Conservation (phyloP, 2,797 vertebrate species). For the Oreochromis mossambicus region DNA sequence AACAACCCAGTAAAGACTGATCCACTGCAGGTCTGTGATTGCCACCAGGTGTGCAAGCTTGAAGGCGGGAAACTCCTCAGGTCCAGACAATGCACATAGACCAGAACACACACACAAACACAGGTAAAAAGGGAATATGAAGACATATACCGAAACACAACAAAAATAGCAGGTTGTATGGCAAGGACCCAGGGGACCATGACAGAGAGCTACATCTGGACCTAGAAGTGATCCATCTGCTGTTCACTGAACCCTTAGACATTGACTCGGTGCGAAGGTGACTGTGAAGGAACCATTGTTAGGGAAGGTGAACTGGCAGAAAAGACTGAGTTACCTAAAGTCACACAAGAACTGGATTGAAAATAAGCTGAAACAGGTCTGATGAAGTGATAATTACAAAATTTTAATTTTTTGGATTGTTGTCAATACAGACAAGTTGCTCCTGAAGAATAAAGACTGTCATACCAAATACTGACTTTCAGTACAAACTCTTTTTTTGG, state of each 20-base stretch:
- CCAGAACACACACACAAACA: not conserved
- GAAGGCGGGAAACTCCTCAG: not conserved
- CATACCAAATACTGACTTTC: not conserved
- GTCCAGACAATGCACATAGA: not conserved
- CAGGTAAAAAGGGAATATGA: too few relatives aligned
- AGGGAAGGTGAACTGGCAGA: not conserved
- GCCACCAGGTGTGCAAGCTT: not conserved
- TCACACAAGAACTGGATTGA: not conserved
- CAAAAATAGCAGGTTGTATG: too few relatives aligned
- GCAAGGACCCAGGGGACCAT: too few relatives aligned
- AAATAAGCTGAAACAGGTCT: not conserved
- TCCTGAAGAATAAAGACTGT: not conserved
- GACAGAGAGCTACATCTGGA: too few relatives aligned
- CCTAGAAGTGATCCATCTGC: not conserved
- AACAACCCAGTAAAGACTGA: not conserved
- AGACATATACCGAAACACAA: too few relatives aligned
- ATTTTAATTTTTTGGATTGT: fast-evolving
- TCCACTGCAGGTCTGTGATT: not conserved
- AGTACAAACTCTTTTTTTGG: not conserved
- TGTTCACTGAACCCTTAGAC: not conserved
- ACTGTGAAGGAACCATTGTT: not conserved
- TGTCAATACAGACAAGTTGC: not conserved
- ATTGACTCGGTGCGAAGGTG: fast-evolving
- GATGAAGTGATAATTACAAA: not conserved
- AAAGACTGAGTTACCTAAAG: not conserved